phyloP scores from a whole-genome alignment of 2,797 vertebrate genomes.

The Smutsia temminckii region DNA sequence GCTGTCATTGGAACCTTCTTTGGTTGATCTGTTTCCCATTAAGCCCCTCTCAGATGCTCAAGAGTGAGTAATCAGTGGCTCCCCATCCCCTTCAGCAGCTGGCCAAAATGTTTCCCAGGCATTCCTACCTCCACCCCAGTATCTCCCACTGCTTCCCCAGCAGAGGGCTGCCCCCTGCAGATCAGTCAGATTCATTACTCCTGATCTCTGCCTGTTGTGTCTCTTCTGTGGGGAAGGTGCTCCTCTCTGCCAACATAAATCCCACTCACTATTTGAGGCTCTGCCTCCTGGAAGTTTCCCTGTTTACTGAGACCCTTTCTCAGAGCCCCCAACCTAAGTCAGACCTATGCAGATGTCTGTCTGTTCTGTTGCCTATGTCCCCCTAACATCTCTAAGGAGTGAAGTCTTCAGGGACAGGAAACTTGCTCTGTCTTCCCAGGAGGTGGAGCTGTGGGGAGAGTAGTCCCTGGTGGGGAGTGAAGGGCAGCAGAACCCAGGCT shows the following conservation, averaged over 20 bases:
- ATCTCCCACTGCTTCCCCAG: not conserved
- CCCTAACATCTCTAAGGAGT: not conserved
- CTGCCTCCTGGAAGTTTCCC: not conserved
- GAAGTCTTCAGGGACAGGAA: not conserved
- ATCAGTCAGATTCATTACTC: too few species aligned
- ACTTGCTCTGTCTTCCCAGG: not conserved
- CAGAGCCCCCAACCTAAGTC: not conserved
- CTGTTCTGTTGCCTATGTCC: rapidly evolving
- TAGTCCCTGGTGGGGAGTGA: not conserved
- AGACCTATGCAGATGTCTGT: not conserved
- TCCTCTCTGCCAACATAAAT: not conserved
- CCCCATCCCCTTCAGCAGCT: not conserved
- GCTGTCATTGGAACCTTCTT: not conserved
- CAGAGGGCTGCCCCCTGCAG: not conserved
- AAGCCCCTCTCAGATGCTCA: not conserved
- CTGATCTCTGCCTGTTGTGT: not conserved
- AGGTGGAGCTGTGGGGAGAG: not conserved
- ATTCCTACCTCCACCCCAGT: not conserved
- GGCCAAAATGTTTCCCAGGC: not conserved
- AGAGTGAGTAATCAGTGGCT: not conserved
- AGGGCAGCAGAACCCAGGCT: not conserved
- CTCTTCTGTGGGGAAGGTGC: not conserved
- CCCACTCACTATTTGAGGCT: not conserved
- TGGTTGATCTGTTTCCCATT: not conserved
- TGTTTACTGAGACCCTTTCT: not conserved